These are phyloP conservation scores for Sceloporus tristichus DNA, from an alignment of 2,113 vertebrate genomes.

Conservation along the genomic window DNA sequence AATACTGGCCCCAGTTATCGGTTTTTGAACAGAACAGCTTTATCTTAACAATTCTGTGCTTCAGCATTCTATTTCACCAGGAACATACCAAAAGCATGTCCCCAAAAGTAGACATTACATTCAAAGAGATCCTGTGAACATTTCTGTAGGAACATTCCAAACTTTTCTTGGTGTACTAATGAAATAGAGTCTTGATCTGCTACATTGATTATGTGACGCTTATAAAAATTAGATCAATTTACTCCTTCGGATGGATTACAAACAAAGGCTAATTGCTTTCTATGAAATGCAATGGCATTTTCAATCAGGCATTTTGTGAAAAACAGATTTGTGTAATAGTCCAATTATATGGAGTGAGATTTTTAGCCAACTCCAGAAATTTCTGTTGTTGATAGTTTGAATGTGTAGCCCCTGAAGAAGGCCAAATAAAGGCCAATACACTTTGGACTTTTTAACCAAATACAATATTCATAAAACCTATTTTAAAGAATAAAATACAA, in stretches of 20 bases:
- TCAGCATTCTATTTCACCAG: background rate
- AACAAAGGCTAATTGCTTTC: conserved; percentile 57
- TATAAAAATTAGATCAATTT: conserved; percentile 60
- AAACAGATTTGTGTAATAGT: conserved; percentile 15
- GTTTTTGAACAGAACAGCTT: background rate
- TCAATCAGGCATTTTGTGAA: conserved; percentile 42
- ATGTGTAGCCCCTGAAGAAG: too few species aligned
- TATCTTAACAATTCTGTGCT: background rate
- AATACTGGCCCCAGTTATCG: too few species aligned
- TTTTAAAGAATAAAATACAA: too few species aligned
- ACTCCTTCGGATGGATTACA: conserved; percentile 62
- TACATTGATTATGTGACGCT: conserved; percentile 57
- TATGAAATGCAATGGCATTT: conserved; percentile 31
- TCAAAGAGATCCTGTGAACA: conserved; percentile 39
- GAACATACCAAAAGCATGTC: conserved; percentile 36
- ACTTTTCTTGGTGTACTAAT: conserved; percentile 46
- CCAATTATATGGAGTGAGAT: too few species aligned
- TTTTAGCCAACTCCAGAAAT: too few species aligned
- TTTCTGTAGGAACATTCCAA: conserved; percentile 53
- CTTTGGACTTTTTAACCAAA: too few species aligned
- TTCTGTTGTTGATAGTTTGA: too few species aligned
- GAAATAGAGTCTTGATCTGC: conserved; percentile 57
- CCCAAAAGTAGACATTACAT: conserved; percentile 41
- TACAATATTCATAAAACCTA: too few species aligned
- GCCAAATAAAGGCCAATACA: too few species aligned